These are phyloP conservation scores for Anagrus nilaparvatae DNA, from an alignment of 1,140 invertebrate species.

Conservation along the genomic window DNA sequence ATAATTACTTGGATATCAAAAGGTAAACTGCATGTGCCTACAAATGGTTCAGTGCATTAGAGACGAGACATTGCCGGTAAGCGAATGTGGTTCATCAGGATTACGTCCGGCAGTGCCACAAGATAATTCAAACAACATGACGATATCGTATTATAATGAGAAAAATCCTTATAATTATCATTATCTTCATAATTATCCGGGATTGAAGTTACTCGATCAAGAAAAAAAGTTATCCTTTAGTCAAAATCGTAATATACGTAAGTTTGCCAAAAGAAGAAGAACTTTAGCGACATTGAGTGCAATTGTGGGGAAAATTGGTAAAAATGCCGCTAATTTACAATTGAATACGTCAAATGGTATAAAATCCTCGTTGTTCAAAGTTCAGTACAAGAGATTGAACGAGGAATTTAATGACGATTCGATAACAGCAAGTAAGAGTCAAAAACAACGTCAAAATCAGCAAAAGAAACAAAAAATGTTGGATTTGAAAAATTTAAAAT, in stretches of 20 bases:
- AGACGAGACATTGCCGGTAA: no score
- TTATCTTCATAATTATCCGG: no score
- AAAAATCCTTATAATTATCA: no score
- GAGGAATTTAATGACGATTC: conserved; percentile 33
- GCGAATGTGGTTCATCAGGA: no score
- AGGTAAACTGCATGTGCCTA: no score
- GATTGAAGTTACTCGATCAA: conserved; percentile 2
- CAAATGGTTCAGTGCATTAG: no score
- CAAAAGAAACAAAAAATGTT: not conserved
- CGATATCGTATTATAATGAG: no score
- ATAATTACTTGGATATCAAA: no score
- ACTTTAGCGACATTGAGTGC: conserved; percentile 36
- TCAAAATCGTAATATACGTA: conserved; percentile 35
- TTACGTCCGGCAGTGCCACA: not conserved
- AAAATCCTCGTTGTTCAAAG: no score
- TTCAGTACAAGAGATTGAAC: conserved; percentile 50
- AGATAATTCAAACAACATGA: no score
- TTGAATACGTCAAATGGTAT: no score
- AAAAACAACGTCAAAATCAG: not conserved
- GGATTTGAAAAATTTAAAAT: no score
- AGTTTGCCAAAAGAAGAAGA: conserved; percentile 36
- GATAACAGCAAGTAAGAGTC: not conserved
- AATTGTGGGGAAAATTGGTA: conserved; percentile 45
- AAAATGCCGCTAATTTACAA: conserved; percentile 17
- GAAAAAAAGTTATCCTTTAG: conserved; percentile 1